Base-by-base conservation (phyloP, 2,888 invertebrate genomes). In the Trileptium ribeirensis region DNA sequence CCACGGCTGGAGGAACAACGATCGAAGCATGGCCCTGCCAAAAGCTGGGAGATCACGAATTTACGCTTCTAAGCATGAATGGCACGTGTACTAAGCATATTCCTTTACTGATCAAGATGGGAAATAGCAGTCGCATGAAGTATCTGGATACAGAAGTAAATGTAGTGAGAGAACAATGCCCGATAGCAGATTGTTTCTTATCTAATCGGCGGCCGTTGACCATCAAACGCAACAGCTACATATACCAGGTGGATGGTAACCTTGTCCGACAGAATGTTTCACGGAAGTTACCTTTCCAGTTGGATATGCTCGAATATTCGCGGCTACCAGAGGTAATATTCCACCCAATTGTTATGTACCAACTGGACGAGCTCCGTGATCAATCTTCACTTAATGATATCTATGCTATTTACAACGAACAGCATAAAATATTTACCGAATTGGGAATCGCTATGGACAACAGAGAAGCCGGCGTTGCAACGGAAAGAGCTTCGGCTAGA, bases 121-220 rank as follows among this genome's bases (percentile, higher is more conserved):
- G 39, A n/a, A 36, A n/a, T n/a, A 75, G 24, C 8, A 37, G n/a
- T 3, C 38, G 36, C 36, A 37, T n/a, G 2, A 36, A 36, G 15
- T 75, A 75, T 38, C 77, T 75, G 36, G 77, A 75, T 36, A 2
- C 77, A 3, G n/a, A n/a, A 34, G 36, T 36, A 75, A 75, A 75
- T 8, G 15, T 75, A 3, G n/a, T 75, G 24, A n/a, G 8, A 38
- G 33, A 75, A 37, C 3, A 75, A 2, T 8, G 77, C 39, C 3
- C 36, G 77, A 29, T 36, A 34, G 77, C 38, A 36, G 39, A 75
- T 3, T 75, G 77, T 39, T n/a, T 2, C 2, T n/a, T 15, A 34
- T 8, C 19, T 15, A 31, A 70, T 31, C 8, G n/a, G n/a, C 8
- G 33, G 33, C 74, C 74, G 31, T 70, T 70, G 24, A 15, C 51